Evolutionary conservation across 2,888 invertebrate species (phyloP).

Genomic region (Ethmia dodecea): DNA sequence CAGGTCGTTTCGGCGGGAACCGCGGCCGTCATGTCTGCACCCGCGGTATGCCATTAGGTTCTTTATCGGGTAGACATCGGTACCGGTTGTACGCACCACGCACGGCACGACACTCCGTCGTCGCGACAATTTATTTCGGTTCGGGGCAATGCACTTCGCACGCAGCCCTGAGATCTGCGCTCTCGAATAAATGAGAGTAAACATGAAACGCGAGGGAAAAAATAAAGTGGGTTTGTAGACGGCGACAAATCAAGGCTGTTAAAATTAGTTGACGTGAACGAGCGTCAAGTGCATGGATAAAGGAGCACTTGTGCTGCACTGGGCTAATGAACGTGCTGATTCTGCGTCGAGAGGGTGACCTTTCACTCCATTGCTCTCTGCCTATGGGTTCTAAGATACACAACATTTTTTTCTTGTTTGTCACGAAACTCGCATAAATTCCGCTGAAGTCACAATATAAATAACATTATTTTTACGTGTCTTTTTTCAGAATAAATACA

Average conservation of each 20-base stretch:
- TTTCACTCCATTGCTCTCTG: no score
- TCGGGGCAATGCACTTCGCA: conserved; percentile 72
- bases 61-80: conserved; percentile 38
- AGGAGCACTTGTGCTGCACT: conserved; percentile 30
- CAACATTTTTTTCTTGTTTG: no score
- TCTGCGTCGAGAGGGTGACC: conserved; percentile 25
- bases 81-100: conserved; percentile 68
- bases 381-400: no score
- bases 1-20: conserved; percentile 48
- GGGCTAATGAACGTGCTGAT: conserved; percentile 24
- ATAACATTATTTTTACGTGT: conserved; percentile 35
- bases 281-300: conserved; percentile 22
- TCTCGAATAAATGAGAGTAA: conserved; percentile 57
- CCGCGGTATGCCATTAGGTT: conserved; percentile 37
- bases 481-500: conserved; percentile 53
- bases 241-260: conserved; percentile 54
- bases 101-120: conserved; percentile 33
- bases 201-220: conserved; percentile 45
- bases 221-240: conserved; percentile 35
- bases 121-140: conserved; percentile 76
- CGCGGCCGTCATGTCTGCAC: conserved; percentile 26
- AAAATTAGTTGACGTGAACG: conserved; percentile 42
- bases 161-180: conserved; percentile 61
- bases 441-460: conserved; percentile 21
- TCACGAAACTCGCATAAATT: no score